These are phyloP conservation scores for Lycodopsis pacificus DNA, from an alignment of 2,797 vertebrate genomes.

Conservation along the genomic window DNA sequence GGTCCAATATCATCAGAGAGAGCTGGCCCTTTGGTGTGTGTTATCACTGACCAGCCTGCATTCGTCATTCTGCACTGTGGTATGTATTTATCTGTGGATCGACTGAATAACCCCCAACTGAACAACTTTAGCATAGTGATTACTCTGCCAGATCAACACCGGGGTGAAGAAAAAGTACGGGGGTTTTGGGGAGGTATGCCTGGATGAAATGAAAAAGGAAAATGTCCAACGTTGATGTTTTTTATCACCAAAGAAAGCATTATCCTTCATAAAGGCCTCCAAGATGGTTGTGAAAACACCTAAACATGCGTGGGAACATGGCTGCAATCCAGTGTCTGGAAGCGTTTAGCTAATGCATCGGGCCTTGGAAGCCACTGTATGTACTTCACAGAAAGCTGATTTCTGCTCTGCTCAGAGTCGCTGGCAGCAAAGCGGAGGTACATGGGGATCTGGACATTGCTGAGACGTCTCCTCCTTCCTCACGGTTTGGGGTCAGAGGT, in stretches of 20 bases:
- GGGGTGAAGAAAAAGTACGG: constrained; percentile 8
- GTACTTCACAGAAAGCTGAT: constrained; percentile 88
- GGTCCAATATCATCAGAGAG: constrained; percentile 19
- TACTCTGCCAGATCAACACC: constrained; percentile 30
- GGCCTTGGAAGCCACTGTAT: constrained; percentile 84
- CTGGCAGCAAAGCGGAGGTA: constrained; percentile 59
- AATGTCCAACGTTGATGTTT: constrained; percentile 70
- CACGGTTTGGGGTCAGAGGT: constrained; percentile 41
- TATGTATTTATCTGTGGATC: constrained; percentile 47
- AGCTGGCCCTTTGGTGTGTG: constrained; percentile 18
- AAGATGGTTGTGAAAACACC: constrained; percentile 91
- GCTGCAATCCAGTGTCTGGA: constrained; percentile 90
- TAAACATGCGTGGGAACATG: constrained; percentile 93
- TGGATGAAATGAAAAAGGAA: constrained; percentile 67
- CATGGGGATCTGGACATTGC: constrained; percentile 36
- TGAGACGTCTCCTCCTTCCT: constrained; percentile 65
- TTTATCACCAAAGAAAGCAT: constrained; percentile 75
- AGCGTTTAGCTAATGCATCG: constrained; percentile 87
- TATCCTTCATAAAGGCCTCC: constrained; percentile 84
- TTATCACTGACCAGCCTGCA: constrained; percentile 27
- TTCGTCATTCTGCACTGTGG: constrained; percentile 20
- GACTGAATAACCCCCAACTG: constrained; percentile 21
- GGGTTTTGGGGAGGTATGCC: constrained; percentile 32
- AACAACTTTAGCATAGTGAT: constrained; percentile 26
- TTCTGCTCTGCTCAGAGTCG: constrained; percentile 79